phyloP scores from a whole-genome alignment of 2,797 vertebrate genomes.

The Novumbra hubbsi region DNA sequence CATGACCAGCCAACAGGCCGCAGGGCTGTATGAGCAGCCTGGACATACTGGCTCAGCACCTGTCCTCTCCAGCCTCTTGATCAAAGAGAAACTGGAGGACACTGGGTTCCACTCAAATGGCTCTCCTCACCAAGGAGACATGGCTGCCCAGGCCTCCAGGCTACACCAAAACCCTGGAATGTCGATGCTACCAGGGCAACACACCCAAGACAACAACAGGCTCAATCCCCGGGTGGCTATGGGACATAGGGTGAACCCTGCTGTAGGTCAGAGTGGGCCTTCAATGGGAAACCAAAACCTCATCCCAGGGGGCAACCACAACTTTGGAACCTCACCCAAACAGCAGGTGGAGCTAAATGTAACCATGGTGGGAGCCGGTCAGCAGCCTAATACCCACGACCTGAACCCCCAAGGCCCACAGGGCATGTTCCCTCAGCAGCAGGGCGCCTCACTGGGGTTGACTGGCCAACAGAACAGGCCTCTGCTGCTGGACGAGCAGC shows the following conservation, averaged over 20 bases:
- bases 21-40: slow-evolving; percentile 24
- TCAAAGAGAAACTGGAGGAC: slow-evolving; percentile 74
- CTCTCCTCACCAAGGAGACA: slow-evolving; percentile 63
- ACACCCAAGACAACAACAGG: slow-evolving; percentile 59
- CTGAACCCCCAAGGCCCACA: slow-evolving; percentile 55
- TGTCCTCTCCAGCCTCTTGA: slow-evolving; percentile 74
- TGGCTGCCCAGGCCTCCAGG: slow-evolving; percentile 40
- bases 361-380: slow-evolving; percentile 36
- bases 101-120: slow-evolving; percentile 57
- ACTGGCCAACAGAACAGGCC: slow-evolving; percentile 71
- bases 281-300: slow-evolving; percentile 67
- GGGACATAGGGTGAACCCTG: slow-evolving; percentile 68
- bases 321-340: slow-evolving; percentile 56
- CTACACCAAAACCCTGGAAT: slow-evolving; percentile 64
- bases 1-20: slow-evolving; percentile 45
- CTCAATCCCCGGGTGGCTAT: slow-evolving; percentile 66
- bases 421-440: slow-evolving; percentile 64
- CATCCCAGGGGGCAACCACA: slow-evolving; percentile 66
- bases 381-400: slow-evolving; percentile 31
- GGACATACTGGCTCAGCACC: slow-evolving; percentile 66
- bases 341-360: slow-evolving; percentile 50
- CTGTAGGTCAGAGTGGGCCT: slow-evolving; percentile 60
- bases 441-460: slow-evolving; percentile 16
- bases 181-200: slow-evolving; percentile 65
- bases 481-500: slow-evolving; percentile 92